These are phyloP conservation scores for Euzophera pinguis DNA, from an alignment of 2,888 invertebrate species.

Conservation along the genomic window DNA sequence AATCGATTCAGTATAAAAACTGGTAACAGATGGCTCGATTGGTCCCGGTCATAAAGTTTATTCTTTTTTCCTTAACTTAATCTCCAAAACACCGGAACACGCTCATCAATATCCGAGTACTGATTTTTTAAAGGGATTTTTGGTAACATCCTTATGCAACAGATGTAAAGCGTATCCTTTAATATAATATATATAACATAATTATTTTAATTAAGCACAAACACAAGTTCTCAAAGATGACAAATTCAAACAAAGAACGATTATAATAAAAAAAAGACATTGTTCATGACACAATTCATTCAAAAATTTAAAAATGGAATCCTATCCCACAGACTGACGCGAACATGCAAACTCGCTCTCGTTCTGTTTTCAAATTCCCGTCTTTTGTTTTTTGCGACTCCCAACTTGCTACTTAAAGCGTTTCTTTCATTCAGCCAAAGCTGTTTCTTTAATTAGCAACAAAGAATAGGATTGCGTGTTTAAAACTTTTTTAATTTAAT, in stretches of 20 bases:
- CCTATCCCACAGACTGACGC: slow-evolving; percentile 56
- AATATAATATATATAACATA: not conserved
- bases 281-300: slow-evolving; percentile 29
- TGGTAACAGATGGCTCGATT: slow-evolving; percentile 37
- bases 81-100: slow-evolving; percentile 46
- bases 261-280: slow-evolving; percentile 26
- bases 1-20: slow-evolving; percentile 28
- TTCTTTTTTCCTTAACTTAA: slow-evolving; percentile 29
- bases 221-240: slow-evolving; percentile 5
- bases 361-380: slow-evolving; percentile 61
- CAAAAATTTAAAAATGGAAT: slow-evolving; percentile 59
- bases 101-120: slow-evolving; percentile 47
- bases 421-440: slow-evolving; percentile 63
- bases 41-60: slow-evolving; percentile 36
- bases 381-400: slow-evolving; percentile 31
- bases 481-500: slow-evolving; percentile 74
- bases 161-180: slow-evolving; percentile 39
- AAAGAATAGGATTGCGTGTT: slow-evolving; percentile 75
- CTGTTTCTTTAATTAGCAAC: slow-evolving; percentile 75
- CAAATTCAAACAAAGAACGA: slow-evolving; percentile 20
- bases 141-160: slow-evolving; percentile 49
- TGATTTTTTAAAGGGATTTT: slow-evolving; percentile 50
- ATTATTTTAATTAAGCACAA: not conserved
- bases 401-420: slow-evolving; percentile 74
- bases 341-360: slow-evolving; percentile 67